phyloP scores from a whole-genome alignment of 2,888 invertebrate genomes.

The Zygaena filipendulae region DNA sequence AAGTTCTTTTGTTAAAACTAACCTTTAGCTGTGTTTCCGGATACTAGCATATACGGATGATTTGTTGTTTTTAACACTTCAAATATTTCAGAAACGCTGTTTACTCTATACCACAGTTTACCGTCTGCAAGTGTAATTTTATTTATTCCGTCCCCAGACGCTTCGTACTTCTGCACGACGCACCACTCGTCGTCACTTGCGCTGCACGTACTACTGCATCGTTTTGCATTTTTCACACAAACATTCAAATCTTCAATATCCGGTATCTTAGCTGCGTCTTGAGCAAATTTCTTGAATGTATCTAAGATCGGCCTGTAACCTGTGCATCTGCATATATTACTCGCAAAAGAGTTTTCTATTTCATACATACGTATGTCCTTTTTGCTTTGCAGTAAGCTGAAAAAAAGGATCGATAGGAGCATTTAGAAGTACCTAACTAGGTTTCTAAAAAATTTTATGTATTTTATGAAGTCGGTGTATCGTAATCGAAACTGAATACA shows the following conservation, averaged over 20 bases:
- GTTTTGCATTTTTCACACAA: constrained; percentile 8
- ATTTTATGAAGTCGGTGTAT: too few species aligned
- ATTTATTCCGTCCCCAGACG: constrained; percentile 6
- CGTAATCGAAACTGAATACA: too few species aligned
- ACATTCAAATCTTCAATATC: constrained; percentile 16
- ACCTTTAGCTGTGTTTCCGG: constrained; percentile 85
- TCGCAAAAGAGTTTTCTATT: constrained; percentile 66
- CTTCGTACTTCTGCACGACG: constrained; percentile 19
- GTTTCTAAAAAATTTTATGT: too few species aligned
- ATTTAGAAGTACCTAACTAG: too few species aligned
- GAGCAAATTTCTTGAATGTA: constrained; percentile 67
- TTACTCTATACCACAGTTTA: constrained; percentile 61
- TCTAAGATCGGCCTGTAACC: constrained; percentile 71
- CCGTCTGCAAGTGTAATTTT: constrained; percentile 40
- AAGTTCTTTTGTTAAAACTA: too few species aligned
- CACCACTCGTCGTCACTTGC: constrained; percentile 25
- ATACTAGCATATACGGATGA: constrained; percentile 71
- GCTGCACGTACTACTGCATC: not conserved
- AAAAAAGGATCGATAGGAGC: too few species aligned
- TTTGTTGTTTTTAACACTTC: constrained; percentile 40
- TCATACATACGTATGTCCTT: too few species aligned
- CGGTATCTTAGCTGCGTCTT: constrained; percentile 10
- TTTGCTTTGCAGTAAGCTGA: too few species aligned
- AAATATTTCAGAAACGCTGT: constrained; percentile 56
- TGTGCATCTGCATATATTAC: constrained; percentile 71